phyloP scores from a whole-genome alignment of 1,140 invertebrate species.

The Diuraphis noxia region DNA sequence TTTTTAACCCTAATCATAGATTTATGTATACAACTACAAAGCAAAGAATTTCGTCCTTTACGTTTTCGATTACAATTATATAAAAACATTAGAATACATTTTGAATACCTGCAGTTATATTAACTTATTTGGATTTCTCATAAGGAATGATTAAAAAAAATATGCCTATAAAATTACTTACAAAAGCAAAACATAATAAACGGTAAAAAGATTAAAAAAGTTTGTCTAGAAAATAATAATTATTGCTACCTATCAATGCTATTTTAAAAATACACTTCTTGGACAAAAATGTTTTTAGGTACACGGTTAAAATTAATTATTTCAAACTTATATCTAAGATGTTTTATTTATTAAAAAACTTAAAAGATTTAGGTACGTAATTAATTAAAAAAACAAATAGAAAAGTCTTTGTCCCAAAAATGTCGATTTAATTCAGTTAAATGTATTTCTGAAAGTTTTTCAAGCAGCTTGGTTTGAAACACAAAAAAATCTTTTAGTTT shows the following conservation, averaged over 20 bases:
- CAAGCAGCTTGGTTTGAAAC: neutral
- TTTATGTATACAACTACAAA: neutral
- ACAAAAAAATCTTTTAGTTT: neutral
- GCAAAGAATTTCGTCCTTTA: neutral
- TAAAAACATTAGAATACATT: neutral
- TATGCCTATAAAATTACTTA: neutral
- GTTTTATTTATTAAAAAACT: conserved; percentile 13
- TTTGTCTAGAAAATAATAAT: neutral
- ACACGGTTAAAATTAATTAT: neutral
- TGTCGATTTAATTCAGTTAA: conserved; percentile 13
- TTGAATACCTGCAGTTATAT: neutral
- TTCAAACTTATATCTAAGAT: neutral
- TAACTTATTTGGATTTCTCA: neutral
- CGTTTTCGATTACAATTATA: neutral
- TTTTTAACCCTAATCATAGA: neutral
- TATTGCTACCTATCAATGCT: neutral
- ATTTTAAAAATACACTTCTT: neutral
- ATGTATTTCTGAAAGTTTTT: neutral
- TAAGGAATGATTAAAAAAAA: neutral
- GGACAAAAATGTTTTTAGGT: neutral
- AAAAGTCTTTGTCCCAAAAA: neutral
- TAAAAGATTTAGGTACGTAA: neutral
- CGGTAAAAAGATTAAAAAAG: neutral
- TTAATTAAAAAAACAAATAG: neutral
- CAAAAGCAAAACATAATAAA: neutral